phyloP scores from a whole-genome alignment of 2,797 vertebrate genomes.

The Poecile montanus region DNA sequence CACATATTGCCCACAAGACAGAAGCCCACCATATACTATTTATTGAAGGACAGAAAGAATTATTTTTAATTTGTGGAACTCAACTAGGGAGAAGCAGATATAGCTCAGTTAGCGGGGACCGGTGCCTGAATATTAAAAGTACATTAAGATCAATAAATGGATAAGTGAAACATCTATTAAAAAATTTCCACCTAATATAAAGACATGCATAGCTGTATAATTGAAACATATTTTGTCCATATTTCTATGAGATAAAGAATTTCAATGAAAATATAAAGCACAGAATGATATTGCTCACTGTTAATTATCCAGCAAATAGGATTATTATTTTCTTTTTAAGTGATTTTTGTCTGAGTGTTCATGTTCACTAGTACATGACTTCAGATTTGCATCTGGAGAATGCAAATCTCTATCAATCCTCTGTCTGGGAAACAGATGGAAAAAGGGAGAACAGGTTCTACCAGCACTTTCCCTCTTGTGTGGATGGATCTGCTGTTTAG shows the following conservation, averaged over 20 bases:
- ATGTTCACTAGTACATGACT: neutral
- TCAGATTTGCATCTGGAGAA: conserved; percentile 6
- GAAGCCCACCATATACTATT: conserved; percentile 6
- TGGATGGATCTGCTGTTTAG: neutral
- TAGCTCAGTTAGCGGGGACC: conserved; percentile 15
- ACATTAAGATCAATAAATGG: conserved; percentile 67
- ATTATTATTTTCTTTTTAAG: conserved; percentile 50
- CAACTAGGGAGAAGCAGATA: conserved; percentile 28
- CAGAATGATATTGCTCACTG: neutral
- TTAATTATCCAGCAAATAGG: conserved; percentile 47
- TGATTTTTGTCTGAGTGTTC: neutral
- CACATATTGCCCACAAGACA: neutral
- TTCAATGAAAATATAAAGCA: conserved; percentile 42
- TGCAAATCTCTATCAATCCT: neutral
- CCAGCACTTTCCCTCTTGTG: neutral
- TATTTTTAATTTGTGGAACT: conserved; percentile 49
- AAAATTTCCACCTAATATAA: conserved; percentile 49
- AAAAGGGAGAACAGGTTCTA: neutral
- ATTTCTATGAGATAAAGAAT: conserved; percentile 37
- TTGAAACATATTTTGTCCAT: conserved; percentile 59
- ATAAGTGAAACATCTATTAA: conserved; percentile 62
- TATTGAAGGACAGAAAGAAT: conserved; percentile 36
- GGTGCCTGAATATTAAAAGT: conserved; percentile 38
- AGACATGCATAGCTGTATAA: conserved; percentile 32
- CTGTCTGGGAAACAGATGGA: neutral